Evolutionary conservation across 2,797 vertebrate species (phyloP), one percentile per base, ranked within the genome.

Genomic region (Protonibea diacanthus): DNA sequence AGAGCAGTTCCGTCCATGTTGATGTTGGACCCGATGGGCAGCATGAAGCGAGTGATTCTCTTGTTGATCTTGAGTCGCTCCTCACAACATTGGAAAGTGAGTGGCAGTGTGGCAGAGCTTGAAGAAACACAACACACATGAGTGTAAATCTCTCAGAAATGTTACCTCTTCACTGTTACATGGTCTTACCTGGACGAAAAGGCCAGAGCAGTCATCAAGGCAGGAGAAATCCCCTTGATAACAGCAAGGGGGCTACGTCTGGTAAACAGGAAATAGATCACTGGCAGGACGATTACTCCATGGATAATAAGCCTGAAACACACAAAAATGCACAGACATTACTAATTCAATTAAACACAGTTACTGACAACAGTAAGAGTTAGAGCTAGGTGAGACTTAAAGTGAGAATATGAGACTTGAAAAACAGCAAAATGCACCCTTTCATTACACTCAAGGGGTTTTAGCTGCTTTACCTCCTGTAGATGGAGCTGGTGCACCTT

Each of bases 221-320:
- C 75, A 17, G 75, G 60, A 33, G 8, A 57, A 27, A 63, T 1
- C 1, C 12, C 59, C 9, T 3, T 57, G 23, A 70, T 9, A 12
- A 58, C 44, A 2, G 11, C 1, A 2, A 1, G 0, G 12, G 59
- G 66, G 51, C 13, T 64, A 2, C 6, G 1, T 57, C 44, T 71
- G 21, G 18, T 38, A 21, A 9, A 51, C 29, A 63, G 11, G 0
- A 76, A 20, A 7, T 71, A 71, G 2, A 71, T 1, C 13, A 33
- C 3, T 3, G 76, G 67, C 14, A 63, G 55, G 29, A 53, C 7
- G 3, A 72, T 1, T 2, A 5, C 0, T 21, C 10, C 33, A 1
- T 75, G 61, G 25, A 71, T 66, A 1, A 58, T 0, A 3, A 33
- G 71, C 45, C 81, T 83, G 56, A 57, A 79, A 66, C 23, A 58